These are phyloP conservation scores for Acrobeloides nanus DNA, from an alignment of 2,888 invertebrate species.

Conservation along the genomic window DNA sequence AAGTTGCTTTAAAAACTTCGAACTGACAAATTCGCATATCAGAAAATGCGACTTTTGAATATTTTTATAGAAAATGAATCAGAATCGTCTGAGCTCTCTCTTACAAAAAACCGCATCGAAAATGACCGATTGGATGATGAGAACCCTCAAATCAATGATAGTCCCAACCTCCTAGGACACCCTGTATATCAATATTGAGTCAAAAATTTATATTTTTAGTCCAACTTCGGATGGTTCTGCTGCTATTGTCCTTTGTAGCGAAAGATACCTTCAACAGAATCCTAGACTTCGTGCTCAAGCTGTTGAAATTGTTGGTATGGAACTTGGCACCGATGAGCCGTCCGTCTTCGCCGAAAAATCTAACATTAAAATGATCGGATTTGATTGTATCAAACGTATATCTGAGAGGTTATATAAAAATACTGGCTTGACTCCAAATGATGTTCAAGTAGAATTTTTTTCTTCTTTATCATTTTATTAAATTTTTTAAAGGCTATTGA, in stretches of 20 bases:
- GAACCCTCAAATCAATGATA: no score
- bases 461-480: not conserved
- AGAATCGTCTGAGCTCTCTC: no score
- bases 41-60: no score
- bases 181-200: no score
- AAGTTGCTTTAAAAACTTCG: no score
- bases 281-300: constrained; percentile 73
- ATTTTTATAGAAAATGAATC: no score
- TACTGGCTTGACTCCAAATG: constrained; percentile 59
- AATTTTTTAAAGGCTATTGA: constrained; percentile 70
- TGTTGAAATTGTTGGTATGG: constrained; percentile 90
- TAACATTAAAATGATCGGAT: constrained; percentile 64
- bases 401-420: constrained; percentile 69
- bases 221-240: constrained; percentile 98
- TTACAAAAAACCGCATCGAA: no score
- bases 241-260: constrained; percentile 81
- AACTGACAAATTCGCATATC: no score
- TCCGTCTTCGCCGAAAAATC: constrained; percentile 75
- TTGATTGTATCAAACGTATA: constrained; percentile 45
- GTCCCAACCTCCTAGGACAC: no score
- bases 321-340: constrained; percentile 85
- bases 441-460: constrained; percentile 53
- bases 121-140: no score
- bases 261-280: constrained; percentile 74
- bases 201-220: no score